A percentile compares a stretch with the other conserved stretches of the same genome.
These are phyloP conservation scores for Stegodyphus dumicola DNA, from an alignment of 1,140 invertebrate genomes.

Conservation along the genomic window DNA sequence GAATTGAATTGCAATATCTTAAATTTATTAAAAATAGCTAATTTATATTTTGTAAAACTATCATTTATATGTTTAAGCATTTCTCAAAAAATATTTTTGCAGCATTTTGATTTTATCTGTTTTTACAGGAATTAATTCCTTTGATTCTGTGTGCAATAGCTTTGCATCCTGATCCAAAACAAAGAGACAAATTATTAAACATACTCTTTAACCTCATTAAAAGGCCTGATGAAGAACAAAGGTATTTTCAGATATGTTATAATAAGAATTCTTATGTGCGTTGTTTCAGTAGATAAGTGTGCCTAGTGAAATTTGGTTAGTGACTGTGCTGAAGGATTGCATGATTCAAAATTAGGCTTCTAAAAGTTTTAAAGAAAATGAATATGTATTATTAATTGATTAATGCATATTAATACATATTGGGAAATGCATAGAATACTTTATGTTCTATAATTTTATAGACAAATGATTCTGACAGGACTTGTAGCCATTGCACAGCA, in stretches of 20 bases:
- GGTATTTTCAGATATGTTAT: constrained; percentile 63
- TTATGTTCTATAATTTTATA: constrained; percentile 62
- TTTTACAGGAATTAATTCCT: constrained; percentile 76
- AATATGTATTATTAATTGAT: too few relatives aligned
- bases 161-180: constrained; percentile 73
- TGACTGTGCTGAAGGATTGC: too few relatives aligned
- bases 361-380: too few relatives aligned
- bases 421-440: background rate
- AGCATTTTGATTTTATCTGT: background rate
- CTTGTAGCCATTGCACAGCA: constrained; percentile 75
- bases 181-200: constrained; percentile 77
- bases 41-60: too few relatives aligned
- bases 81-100: too few relatives aligned
- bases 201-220: constrained; percentile 82
- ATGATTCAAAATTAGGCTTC: too few relatives aligned
- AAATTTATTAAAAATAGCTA: too few relatives aligned
- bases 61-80: too few relatives aligned
- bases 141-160: constrained; percentile 76
- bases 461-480: constrained; percentile 77
- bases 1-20: too few relatives aligned
- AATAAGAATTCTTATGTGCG: background rate
- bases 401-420: too few relatives aligned
- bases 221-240: constrained; percentile 78
- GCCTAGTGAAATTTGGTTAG: too few relatives aligned
- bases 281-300: background rate